A percentile compares a stretch with the other conserved stretches of the same genome.
Evolutionary conservation across 2,113 vertebrate species (phyloP).

Genomic region (Channa maculata): DNA sequence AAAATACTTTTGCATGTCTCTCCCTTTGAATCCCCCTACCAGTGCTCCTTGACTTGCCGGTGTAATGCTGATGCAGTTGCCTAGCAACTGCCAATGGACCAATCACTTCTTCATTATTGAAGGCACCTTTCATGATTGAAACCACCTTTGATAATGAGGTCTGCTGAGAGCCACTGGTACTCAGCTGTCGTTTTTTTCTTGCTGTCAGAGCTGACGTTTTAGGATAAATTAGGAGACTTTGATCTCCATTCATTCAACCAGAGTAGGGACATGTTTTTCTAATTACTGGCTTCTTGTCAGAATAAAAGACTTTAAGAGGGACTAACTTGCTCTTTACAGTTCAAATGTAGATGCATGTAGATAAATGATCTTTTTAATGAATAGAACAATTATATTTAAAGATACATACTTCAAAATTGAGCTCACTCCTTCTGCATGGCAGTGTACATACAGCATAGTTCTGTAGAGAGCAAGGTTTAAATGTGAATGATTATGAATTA

Average conservation of each 20-base stretch:
- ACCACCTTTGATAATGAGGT: slow-evolving; percentile 56
- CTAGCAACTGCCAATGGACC: slow-evolving; percentile 79
- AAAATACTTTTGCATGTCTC: slow-evolving; percentile 46
- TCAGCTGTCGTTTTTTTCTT: slow-evolving; percentile 8
- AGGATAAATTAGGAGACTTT: slow-evolving; percentile 28
- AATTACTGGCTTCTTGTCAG: not conserved
- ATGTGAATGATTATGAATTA: not conserved
- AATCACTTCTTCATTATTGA: slow-evolving; percentile 60
- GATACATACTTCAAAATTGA: no score
- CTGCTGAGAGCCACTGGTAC: slow-evolving; percentile 15
- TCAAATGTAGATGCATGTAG: not conserved
- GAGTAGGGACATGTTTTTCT: slow-evolving; percentile 1
- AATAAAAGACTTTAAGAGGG: not conserved
- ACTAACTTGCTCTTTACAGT: not conserved
- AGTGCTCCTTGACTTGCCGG: slow-evolving; percentile 60
- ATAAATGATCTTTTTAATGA: not conserved
- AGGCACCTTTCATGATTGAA: slow-evolving; percentile 67
- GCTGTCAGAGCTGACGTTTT: slow-evolving; percentile 27
- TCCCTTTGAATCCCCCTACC: slow-evolving; percentile 36
- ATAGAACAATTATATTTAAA: not conserved
- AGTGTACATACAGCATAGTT: not conserved
- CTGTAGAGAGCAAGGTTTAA: not conserved
- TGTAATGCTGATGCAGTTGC: slow-evolving; percentile 78
- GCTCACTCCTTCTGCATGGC: not conserved
- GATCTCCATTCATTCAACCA: slow-evolving; percentile 23